phyloP scores from a whole-genome alignment of 1,140 invertebrate genomes.

The Leucophenga varia region DNA sequence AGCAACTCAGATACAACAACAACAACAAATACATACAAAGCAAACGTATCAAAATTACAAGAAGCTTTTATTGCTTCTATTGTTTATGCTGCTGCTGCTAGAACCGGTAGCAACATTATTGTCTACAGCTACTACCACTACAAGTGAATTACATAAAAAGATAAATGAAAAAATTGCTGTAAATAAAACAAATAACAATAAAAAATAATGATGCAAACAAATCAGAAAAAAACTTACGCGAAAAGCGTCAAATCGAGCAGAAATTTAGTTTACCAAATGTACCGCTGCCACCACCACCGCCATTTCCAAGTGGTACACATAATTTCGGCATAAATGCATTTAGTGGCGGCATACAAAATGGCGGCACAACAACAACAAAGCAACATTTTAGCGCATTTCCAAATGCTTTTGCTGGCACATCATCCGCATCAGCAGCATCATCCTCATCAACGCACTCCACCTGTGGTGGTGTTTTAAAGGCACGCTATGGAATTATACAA shows the following conservation, averaged over 20 bases:
- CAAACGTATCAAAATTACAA: too few species aligned
- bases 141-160: too few species aligned
- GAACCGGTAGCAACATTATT: conserved; percentile 16
- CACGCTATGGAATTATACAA: conserved; percentile 68
- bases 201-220: too few species aligned
- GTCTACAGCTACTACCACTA: too few species aligned
- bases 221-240: too few species aligned
- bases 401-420: background rate
- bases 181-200: too few species aligned
- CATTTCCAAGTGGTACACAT: conserved; percentile 33
- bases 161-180: too few species aligned
- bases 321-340: conserved; percentile 41
- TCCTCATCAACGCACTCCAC: conserved; percentile 6
- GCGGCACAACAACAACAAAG: background rate
- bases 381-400: too few species aligned
- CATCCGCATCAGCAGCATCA: conserved; percentile 5
- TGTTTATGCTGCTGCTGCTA: conserved; percentile 20
- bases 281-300: conserved; percentile 45
- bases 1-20: conserved; percentile 23
- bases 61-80: conserved; percentile 16
- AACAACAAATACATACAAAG: too few species aligned
- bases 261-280: conserved; percentile 43
- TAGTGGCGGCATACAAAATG: conserved; percentile 20
- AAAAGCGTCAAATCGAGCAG: conserved; percentile 20
- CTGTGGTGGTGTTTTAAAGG: conserved; percentile 67